A percentile compares a stretch with the other conserved stretches of the same genome.
These are phyloP conservation scores for Drosophila lowei DNA, from an alignment of 1,140 invertebrate species.

Conservation along the genomic window DNA sequence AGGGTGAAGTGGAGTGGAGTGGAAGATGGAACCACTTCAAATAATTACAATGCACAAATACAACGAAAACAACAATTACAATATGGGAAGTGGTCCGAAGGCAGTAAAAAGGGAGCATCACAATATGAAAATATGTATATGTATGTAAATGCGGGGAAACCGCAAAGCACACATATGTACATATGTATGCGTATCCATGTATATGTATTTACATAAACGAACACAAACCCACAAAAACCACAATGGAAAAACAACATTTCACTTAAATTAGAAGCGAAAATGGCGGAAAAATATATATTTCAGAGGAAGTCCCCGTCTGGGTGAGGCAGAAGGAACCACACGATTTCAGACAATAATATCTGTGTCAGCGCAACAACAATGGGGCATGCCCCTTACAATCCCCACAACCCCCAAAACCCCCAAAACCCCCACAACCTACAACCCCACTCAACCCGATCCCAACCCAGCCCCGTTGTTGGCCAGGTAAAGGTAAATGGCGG, in stretches of 20 bases:
- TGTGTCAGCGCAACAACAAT: conserved; percentile 61
- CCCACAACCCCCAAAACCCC: not conserved
- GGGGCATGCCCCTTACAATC: conserved; percentile 22
- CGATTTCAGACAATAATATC: conserved; percentile 77
- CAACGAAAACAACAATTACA: conserved; percentile 29
- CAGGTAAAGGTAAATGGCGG: conserved; percentile 56
- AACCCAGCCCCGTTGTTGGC: conserved; percentile 34
- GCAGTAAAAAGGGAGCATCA: conserved; percentile 38
- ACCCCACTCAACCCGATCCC: conserved; percentile 1
- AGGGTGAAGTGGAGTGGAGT: not conserved
- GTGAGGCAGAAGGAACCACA: conserved; percentile 37
- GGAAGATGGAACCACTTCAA: conserved; percentile 56
- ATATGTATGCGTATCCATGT: conserved; percentile 21
- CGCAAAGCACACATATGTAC: conserved; percentile 39
- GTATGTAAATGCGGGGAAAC: conserved; percentile 52
- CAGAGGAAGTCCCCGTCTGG: conserved; percentile 58
- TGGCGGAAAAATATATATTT: conserved; percentile 63
- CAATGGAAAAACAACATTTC: conserved; percentile 55
- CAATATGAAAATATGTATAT: conserved; percentile 52
- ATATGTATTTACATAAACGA: too few species aligned
- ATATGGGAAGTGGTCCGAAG: conserved; percentile 44
- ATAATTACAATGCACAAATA: conserved; percentile 69
- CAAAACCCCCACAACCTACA: not conserved
- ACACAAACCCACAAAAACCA: conserved; percentile 27
- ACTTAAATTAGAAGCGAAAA: conserved; percentile 75